These are phyloP conservation scores for Anticlea derivata DNA, from an alignment of 2,888 invertebrate species.

Conservation along the genomic window DNA sequence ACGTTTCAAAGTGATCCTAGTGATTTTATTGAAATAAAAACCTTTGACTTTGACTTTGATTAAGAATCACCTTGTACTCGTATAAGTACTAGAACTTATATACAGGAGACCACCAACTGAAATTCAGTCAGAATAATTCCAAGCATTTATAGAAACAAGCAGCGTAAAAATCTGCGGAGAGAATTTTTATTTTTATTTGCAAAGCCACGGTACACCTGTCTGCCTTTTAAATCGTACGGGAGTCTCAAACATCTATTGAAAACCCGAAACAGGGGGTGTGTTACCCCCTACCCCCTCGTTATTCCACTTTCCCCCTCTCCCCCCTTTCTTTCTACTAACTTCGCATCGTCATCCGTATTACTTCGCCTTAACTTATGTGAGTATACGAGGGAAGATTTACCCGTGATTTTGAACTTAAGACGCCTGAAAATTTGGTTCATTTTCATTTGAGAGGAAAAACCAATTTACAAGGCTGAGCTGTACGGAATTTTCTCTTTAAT, in stretches of 20 bases:
- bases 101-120: too few relatives aligned
- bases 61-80: too few relatives aligned
- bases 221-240: conserved; percentile 70
- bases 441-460: conserved; percentile 38
- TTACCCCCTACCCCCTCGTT: conserved; percentile 63
- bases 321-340: conserved; percentile 82
- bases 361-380: conserved; percentile 82
- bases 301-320: conserved; percentile 44
- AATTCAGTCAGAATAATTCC: neutral
- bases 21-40: too few relatives aligned
- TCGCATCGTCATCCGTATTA: conserved; percentile 83
- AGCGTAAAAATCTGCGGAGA: conserved; percentile 28
- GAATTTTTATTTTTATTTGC: conserved; percentile 28
- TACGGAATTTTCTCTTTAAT: conserved; percentile 17
- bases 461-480: conserved; percentile 29
- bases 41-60: too few relatives aligned
- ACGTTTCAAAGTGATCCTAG: too few relatives aligned
- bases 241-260: conserved; percentile 81
- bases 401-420: conserved; percentile 50
- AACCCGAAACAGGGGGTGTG: conserved; percentile 79
- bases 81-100: too few relatives aligned
- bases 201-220: conserved; percentile 63
- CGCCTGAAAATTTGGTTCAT: conserved; percentile 24
- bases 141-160: conserved; percentile 25
- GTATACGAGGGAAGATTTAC: conserved; percentile 50